Evolutionary conservation across 2,888 invertebrate genomes (phyloP).

Genomic region (Drosophila demipolita): DNA sequence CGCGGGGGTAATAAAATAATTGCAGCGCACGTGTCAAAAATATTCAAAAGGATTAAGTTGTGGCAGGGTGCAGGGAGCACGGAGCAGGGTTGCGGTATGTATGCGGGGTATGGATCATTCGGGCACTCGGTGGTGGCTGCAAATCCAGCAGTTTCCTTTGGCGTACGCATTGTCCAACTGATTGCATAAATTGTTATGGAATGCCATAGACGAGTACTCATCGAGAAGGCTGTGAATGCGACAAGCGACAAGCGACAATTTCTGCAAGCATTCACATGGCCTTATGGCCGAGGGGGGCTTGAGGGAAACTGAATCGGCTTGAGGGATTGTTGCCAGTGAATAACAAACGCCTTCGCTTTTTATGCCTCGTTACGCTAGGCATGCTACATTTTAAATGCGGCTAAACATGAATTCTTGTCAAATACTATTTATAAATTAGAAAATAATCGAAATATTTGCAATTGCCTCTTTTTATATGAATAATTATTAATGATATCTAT

Average conservation of each 20-base stretch:
- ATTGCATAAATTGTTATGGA: slow-evolving; percentile 79
- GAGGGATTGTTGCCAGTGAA: slow-evolving; percentile 37
- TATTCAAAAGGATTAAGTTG: slow-evolving; percentile 79
- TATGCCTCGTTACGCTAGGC: slow-evolving; percentile 27
- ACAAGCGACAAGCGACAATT: slow-evolving; percentile 38
- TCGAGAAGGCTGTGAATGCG: slow-evolving; percentile 30
- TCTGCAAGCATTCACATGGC: slow-evolving; percentile 32
- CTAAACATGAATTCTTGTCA: neutral
- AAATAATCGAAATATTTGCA: neutral
- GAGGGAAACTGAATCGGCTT: slow-evolving; percentile 5
- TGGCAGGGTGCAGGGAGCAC: neutral
- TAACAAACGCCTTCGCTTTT: slow-evolving; percentile 39
- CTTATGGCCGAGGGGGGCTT: slow-evolving; percentile 3
- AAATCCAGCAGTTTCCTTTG: slow-evolving; percentile 43
- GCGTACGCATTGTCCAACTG: slow-evolving; percentile 63
- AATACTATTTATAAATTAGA: neutral
- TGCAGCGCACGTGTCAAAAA: slow-evolving; percentile 83
- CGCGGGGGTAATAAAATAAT: slow-evolving; percentile 82
- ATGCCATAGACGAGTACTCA: slow-evolving; percentile 55
- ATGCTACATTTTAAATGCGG: neutral
- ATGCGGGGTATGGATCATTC: neutral
- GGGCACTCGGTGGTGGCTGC: slow-evolving; percentile 18
- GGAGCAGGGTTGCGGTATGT: neutral
- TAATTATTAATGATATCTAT: neutral
- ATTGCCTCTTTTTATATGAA: neutral